phyloP scores from a whole-genome alignment of 2,888 invertebrate genomes.

The Andrena haemorrhoa region DNA sequence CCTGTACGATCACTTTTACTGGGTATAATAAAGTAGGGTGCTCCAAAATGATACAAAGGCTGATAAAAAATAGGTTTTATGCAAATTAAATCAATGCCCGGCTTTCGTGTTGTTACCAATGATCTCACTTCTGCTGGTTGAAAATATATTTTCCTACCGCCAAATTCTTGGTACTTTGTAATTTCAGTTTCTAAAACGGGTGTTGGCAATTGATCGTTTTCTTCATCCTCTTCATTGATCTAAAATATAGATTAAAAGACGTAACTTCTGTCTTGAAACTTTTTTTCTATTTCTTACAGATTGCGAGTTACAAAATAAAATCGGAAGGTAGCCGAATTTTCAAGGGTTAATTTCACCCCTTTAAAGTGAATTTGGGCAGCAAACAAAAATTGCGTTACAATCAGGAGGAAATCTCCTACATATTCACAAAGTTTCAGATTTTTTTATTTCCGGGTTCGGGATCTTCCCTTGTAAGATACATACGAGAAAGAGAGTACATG shows the following conservation, averaged over 20 bases:
- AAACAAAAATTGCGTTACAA: too few species aligned
- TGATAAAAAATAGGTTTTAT: conserved; percentile 56
- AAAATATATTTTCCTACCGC: conserved; percentile 58
- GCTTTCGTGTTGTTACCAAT: conserved; percentile 16
- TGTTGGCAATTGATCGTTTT: background rate
- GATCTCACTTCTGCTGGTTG: conserved; percentile 46
- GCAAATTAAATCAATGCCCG: conserved; percentile 68
- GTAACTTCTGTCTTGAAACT: too few species aligned
- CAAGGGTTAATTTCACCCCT: too few species aligned
- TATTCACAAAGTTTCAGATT: too few species aligned
- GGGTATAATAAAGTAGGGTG: conserved; percentile 57
- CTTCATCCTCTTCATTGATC: background rate
- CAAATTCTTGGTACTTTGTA: conserved; percentile 39
- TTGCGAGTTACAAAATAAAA: too few species aligned
- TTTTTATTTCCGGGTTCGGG: too few species aligned
- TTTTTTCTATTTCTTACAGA: too few species aligned
- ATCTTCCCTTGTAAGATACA: background rate
- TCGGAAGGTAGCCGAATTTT: too few species aligned
- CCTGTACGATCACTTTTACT: conserved; percentile 45
- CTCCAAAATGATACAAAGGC: conserved; percentile 54
- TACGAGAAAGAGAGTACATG: background rate
- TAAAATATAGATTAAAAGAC: background rate
- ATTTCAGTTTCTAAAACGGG: conserved; percentile 33
- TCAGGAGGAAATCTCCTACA: too few species aligned
- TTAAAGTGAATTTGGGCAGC: too few species aligned